Evolutionary conservation across 2,797 vertebrate species (phyloP).

Genomic region (Myotis daubentonii): DNA sequence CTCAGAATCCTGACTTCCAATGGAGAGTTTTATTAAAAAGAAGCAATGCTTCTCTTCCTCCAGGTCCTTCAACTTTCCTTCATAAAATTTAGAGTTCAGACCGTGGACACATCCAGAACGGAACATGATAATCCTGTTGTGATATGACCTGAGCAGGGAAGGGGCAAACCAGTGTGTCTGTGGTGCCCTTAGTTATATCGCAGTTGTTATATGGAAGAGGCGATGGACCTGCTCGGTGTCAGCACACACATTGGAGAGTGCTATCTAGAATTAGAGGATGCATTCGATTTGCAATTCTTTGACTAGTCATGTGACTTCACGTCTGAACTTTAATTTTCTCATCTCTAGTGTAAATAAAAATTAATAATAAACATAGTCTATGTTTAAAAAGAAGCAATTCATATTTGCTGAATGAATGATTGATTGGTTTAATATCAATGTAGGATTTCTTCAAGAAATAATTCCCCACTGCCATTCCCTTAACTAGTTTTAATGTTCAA

Average conservation of each 20-base stretch:
- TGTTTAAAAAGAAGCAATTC: background rate
- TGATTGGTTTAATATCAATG: background rate
- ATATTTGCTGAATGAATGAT: background rate
- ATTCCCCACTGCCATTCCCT: background rate
- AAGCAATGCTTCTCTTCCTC: no score
- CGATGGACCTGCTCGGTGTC: background rate
- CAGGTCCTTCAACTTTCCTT: no score
- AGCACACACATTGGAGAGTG: background rate
- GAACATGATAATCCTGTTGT: no score
- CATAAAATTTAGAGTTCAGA: no score
- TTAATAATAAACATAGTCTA: background rate
- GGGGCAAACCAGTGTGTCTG: no score
- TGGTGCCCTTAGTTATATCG: background rate
- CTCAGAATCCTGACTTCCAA: background rate
- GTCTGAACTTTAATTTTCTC: background rate
- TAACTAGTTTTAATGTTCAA: background rate
- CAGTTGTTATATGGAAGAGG: background rate
- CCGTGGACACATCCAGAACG: no score
- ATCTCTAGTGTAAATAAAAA: background rate
- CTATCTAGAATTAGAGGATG: background rate
- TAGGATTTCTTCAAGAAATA: background rate
- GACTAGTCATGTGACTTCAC: background rate
- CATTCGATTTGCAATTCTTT: background rate
- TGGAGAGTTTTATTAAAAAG: background rate
- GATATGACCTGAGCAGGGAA: no score